Conservation (phyloP, 2,797 vertebrate genomes). For the Lemur catta region DNA sequence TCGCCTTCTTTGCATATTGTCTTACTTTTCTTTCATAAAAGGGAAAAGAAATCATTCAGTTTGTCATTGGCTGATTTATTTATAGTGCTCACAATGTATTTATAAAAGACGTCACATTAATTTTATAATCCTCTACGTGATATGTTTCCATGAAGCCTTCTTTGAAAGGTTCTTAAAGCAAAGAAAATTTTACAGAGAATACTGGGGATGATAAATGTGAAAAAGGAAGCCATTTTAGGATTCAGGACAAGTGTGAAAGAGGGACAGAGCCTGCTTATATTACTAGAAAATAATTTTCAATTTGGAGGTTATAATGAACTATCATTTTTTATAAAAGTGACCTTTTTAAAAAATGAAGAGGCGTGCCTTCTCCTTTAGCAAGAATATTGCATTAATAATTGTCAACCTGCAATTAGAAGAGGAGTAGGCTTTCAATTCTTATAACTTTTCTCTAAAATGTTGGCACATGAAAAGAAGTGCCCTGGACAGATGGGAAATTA, state of each 20-base stretch:
- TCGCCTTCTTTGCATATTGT: neutral
- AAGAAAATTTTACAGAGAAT: neutral
- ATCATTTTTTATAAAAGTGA: constrained; percentile 60
- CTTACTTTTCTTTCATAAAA: neutral
- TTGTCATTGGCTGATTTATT: neutral
- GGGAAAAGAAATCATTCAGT: neutral
- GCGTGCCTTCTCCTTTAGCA: constrained; percentile 42
- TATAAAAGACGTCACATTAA: neutral
- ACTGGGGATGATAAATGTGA: neutral
- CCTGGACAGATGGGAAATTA: constrained; percentile 87
- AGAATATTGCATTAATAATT: constrained; percentile 74
- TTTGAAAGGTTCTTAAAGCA: neutral
- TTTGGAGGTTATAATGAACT: constrained; percentile 60
- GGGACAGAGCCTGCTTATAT: neutral
- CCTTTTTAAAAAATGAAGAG: constrained; percentile 67
- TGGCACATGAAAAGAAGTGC: constrained; percentile 73
- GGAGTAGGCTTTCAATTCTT: constrained; percentile 66
- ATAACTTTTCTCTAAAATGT: constrained; percentile 64
- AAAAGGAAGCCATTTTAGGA: neutral
- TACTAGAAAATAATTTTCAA: constrained; percentile 45
- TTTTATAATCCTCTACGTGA: neutral
- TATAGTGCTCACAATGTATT: neutral
- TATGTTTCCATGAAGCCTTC: neutral
- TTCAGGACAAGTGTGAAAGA: neutral
- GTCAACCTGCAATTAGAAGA: constrained; percentile 73